phyloP scores from a whole-genome alignment of 1,140 invertebrate species.

The Drosophila jambulina region DNA sequence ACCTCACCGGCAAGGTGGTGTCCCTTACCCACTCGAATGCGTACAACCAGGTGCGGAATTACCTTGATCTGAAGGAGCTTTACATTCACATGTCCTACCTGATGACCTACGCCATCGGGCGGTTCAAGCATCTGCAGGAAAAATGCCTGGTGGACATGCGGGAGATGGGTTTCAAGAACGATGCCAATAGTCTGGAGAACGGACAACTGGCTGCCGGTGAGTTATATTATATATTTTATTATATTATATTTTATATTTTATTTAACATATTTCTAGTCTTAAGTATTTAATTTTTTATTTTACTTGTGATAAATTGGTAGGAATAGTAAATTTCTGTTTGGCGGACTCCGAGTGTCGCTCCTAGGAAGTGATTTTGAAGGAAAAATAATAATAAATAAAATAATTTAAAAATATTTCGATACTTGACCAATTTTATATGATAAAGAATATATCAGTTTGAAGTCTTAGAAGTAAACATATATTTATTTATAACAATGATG shows the following conservation, averaged over 20 bases:
- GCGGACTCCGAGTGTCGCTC: background rate
- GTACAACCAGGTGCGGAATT: slow-evolving; percentile 75
- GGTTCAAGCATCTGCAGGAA: slow-evolving; percentile 81
- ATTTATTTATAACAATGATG: background rate
- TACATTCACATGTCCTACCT: slow-evolving; percentile 85
- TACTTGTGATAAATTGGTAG: background rate
- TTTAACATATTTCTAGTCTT: background rate
- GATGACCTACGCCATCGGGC: slow-evolving; percentile 82
- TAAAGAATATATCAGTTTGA: background rate
- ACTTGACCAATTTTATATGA: background rate
- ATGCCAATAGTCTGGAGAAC: slow-evolving; percentile 81
- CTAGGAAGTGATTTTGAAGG: background rate
- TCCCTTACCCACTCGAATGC: slow-evolving; percentile 84
- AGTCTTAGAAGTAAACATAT: background rate
- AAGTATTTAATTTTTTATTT: too few relatives aligned
- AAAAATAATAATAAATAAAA: background rate
- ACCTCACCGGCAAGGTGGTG: slow-evolving; percentile 78
- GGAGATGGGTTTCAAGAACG: slow-evolving; percentile 78
- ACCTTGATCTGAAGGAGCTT: slow-evolving; percentile 79
- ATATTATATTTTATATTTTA: background rate
- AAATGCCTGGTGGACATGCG: slow-evolving; percentile 82
- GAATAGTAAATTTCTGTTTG: background rate
- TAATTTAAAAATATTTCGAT: too few relatives aligned
- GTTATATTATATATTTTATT: slow-evolving; percentile 6
- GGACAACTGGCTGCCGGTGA: slow-evolving; percentile 83